Percentiles rank a stretch among this genome's conserved stretches.
Conservation (phyloP, 1,140 invertebrate genomes). For the Magallana ariakensis region DNA sequence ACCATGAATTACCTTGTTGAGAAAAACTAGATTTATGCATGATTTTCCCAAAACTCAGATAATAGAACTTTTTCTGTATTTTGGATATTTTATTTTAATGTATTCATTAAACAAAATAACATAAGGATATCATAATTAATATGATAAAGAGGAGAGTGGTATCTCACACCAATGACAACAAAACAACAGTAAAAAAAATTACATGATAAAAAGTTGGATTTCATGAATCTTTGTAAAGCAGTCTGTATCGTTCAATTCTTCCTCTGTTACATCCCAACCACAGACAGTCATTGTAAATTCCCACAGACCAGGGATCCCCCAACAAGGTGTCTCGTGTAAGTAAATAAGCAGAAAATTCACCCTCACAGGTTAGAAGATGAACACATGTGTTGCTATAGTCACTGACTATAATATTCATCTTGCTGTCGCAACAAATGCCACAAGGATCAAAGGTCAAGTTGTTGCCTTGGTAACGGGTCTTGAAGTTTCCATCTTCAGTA, state of each 20-base stretch:
- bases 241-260: neutral
- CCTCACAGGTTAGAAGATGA: neutral
- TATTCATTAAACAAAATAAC: no score
- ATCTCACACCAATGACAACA: no score
- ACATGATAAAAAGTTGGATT: no score
- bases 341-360: neutral
- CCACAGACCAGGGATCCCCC: conserved; percentile 7
- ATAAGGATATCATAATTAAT: no score
- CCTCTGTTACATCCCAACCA: conserved; percentile 12
- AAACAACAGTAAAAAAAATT: no score
- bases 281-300: conserved; percentile 1
- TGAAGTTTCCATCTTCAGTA: conserved; percentile 20
- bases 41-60: no score
- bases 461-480: conserved; percentile 20
- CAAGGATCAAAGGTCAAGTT: conserved; percentile 12
- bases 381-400: neutral
- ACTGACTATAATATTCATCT: conserved; percentile 23
- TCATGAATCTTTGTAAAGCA: neutral
- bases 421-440: conserved; percentile 31
- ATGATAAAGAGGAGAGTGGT: no score
- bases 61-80: no score
- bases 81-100: no score
- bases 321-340: neutral
- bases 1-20: no score
- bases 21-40: no score